Conservation (phyloP, 2,888 invertebrate species). For the Pristionchus exspectatus region DNA sequence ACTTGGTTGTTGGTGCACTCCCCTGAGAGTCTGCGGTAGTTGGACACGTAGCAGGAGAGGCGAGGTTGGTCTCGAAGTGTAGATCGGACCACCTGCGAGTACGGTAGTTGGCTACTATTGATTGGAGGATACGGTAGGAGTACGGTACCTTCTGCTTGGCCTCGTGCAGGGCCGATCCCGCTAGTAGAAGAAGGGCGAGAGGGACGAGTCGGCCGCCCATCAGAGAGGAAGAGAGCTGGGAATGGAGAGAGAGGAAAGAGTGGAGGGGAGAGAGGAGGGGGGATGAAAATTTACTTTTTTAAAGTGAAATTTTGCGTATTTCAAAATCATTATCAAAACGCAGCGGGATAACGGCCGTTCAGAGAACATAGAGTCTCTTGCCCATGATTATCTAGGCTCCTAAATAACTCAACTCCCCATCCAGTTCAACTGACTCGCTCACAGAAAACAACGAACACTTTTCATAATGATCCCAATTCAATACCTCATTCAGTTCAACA, state of each 20-base stretch:
- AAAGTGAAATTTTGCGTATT: too few relatives aligned
- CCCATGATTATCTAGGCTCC: too few relatives aligned
- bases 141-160: background rate
- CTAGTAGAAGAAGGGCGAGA: background rate
- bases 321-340: too few relatives aligned
- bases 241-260: background rate
- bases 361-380: too few relatives aligned
- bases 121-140: background rate
- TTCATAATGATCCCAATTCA: background rate
- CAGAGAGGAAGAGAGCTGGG: background rate
- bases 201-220: background rate
- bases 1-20: constrained; percentile 4
- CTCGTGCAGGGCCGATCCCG: background rate
- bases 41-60: background rate
- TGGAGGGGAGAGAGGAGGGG: background rate
- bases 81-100: background rate
- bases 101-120: background rate
- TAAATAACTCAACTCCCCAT: too few relatives aligned
- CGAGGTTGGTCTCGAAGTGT: background rate
- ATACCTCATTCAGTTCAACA: too few relatives aligned
- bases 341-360: too few relatives aligned
- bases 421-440: too few relatives aligned
- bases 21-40: background rate
- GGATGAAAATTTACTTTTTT: too few relatives aligned
- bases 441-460: too few relatives aligned